Conservation (phyloP, 2,797 vertebrate genomes). For the Tympanoctomys barrerae region DNA sequence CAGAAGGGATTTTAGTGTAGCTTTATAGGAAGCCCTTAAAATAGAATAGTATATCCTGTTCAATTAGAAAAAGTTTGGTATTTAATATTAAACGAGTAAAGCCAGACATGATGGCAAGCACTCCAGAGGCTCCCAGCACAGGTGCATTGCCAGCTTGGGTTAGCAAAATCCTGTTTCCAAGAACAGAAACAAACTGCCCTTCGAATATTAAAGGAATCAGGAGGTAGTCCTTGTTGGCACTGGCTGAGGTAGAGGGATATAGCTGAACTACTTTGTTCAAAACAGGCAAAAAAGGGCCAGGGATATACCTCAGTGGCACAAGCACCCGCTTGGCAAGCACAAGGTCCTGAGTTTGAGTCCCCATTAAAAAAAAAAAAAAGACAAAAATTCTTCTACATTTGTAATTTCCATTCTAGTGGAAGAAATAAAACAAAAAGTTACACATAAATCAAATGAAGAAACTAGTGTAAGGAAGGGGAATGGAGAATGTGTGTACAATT, state of each 20-base stretch:
- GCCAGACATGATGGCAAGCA: neutral
- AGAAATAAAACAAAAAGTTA: slow-evolving; percentile 55
- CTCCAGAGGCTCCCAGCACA: neutral
- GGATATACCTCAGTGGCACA: too few species aligned
- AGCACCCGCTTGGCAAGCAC: too few species aligned
- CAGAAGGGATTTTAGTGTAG: slow-evolving; percentile 26
- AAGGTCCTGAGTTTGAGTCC: too few species aligned
- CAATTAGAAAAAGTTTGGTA: neutral
- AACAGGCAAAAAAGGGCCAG: neutral
- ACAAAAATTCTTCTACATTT: slow-evolving; percentile 3
- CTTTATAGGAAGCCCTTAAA: slow-evolving; percentile 22
- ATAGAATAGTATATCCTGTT: slow-evolving; percentile 34
- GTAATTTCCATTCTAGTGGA: slow-evolving; percentile 40
- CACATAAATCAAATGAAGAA: neutral
- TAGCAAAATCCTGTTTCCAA: neutral
- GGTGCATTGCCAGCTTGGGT: neutral
- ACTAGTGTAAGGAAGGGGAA: neutral
- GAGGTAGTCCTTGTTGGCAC: neutral
- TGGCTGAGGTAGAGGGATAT: neutral
- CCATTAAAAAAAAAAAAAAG: too few species aligned
- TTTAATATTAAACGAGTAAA: neutral
- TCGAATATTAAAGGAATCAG: neutral
- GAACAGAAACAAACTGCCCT: neutral
- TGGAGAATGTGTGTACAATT: neutral
- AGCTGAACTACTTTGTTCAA: neutral